phyloP scores from a whole-genome alignment of 2,797 vertebrate species.

The Coregonus suidteri region DNA sequence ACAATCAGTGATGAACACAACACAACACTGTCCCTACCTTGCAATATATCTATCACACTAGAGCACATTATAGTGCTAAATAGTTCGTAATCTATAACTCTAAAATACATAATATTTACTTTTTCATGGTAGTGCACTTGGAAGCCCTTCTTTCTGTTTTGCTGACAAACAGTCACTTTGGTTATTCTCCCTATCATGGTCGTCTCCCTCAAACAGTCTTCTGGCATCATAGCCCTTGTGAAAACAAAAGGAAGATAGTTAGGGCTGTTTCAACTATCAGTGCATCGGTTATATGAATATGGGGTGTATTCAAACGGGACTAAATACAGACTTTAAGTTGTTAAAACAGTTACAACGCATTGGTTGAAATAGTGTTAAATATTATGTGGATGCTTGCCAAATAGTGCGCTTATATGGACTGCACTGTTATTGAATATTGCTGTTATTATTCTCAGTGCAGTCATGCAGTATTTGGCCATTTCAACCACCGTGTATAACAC shows the following conservation, averaged over 20 bases:
- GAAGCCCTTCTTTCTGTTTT: too few relatives aligned
- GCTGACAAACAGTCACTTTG: too few relatives aligned
- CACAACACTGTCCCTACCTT: too few relatives aligned
- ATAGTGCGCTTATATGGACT: not conserved
- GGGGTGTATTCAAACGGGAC: not conserved
- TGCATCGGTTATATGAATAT: not conserved
- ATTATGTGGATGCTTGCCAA: not conserved
- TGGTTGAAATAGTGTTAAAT: not conserved
- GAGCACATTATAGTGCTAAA: too few relatives aligned
- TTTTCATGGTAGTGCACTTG: too few relatives aligned
- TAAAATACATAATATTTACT: too few relatives aligned
- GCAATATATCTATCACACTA: too few relatives aligned
- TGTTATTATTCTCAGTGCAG: not conserved
- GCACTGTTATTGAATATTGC: not conserved
- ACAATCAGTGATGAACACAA: too few relatives aligned
- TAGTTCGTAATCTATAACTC: too few relatives aligned
- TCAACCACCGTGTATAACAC: not conserved
- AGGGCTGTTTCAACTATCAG: not conserved
- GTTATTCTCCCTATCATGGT: constrained; percentile 58
- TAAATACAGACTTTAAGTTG: too few relatives aligned
- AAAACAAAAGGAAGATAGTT: not conserved
- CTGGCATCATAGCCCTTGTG: constrained; percentile 71
- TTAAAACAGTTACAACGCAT: not conserved
- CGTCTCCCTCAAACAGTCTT: constrained; percentile 76
- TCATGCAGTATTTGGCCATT: not conserved